Evolutionary conservation across 2,888 invertebrate genomes (phyloP), one percentile per base, ranked within the genome.

Genomic region (Myopa tessellatipennis): DNA sequence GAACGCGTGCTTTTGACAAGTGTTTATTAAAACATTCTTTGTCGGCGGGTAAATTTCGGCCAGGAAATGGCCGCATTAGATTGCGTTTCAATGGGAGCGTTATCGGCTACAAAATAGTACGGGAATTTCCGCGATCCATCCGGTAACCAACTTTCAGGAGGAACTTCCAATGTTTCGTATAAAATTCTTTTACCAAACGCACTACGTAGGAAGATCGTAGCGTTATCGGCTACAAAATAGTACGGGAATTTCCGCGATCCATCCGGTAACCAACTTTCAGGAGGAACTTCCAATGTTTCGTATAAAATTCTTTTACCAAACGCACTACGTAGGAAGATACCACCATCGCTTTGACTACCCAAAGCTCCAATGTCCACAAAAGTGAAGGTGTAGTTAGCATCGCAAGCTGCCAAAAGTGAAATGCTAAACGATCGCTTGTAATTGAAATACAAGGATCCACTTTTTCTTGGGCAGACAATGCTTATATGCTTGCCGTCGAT

Each of bases 201-300:
- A 26, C 26, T 26, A 26, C 26, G 26, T 26, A 26, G 26, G 26
- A 26, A 26, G 26, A 26, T 26, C n/a, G n/a, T n/a, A 71, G 71
- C 52, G 6, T 18, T n/a, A 36, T 71, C 71, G 34, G 38, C 50
- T 4, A 68, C 34, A 34, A 36, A 36, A 16, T 14, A 65, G 8
- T 34, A 10, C 36, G 34, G 65, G 34, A 38, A 36, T 38, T 34
- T 38, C 2, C 36, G 38, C 3, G n/a, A 36, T 6, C 38, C 14
- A 65, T 69, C 78, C 67, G 80, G 80, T 79, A 50, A 1, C 58
- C n/a, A 58, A 6, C 18, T 58, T 6, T 58, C 58, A 58, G 4
- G 58, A 14, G 58, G n/a, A 58, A 58, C 58, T n/a, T 58, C n/a
- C 8, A 58, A 6, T 6, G 58, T 58, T 12, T 76, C 77, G 50